Evolutionary conservation across 2,113 vertebrate species (phyloP), one percentile per base, ranked within the genome.

Genomic region (Malurus alboscapulatus): DNA sequence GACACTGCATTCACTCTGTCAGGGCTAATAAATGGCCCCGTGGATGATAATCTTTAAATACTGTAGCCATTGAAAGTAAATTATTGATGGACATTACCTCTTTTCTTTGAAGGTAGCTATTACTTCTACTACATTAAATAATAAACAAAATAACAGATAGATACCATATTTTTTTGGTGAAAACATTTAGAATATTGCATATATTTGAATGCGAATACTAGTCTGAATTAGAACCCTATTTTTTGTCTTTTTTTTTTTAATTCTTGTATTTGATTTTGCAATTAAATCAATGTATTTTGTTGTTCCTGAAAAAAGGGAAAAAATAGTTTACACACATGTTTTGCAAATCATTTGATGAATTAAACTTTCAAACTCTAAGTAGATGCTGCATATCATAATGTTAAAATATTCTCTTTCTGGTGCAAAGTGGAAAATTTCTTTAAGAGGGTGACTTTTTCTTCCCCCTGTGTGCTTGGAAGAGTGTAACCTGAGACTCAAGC

Each of bases 21-120:
- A 80, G 50, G 26, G 10, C 59, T 80, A 93, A 80, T 86, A 92
- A 92, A 84, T 30, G 51, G 24, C 7, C 24, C 38, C n/a, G 29
- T 47, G 59, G 54, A 82, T 83, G 58, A 91, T 83, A 88, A 65
- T 24, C 55, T 93, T 93, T 80, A 95, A 88, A 77, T 90, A 74
- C 59, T 88, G 55, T 24, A 59, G 53, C 47, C 4, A 4, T 24
- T 71, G 68, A 81, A 84, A 77, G 63, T 71, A 68, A 91, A 92
- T 92, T 81, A 78, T 71, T 91, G 73, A 81, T 87, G 34, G 24
- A 26, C 20, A 34, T 69, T 44, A 47, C 20, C 51, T 74, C 24
- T 55, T 24, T 10, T 87, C 15, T 71, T 73, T 90, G 68, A 87
- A 92, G 20, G 63, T 3, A 47, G 25, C 13, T 92, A 80, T 86